Evolutionary conservation across 2,113 vertebrate genomes (phyloP).

Genomic region (Nothocercus julius): DNA sequence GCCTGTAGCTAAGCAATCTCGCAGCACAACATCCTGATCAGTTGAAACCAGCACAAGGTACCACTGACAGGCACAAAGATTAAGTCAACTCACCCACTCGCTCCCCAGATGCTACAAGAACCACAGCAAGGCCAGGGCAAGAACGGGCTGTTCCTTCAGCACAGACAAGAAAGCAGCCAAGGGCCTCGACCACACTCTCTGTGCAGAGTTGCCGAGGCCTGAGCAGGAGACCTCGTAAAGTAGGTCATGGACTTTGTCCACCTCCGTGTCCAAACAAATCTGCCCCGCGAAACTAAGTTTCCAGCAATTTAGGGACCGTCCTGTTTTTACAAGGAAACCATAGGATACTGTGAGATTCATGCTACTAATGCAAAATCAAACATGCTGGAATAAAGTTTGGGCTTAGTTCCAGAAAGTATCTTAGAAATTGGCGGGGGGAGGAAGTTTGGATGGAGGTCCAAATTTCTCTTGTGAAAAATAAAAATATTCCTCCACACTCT

Average conservation of each 20-base stretch:
- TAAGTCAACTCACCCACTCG: neutral
- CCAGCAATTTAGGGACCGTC: neutral
- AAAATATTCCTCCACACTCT: neutral
- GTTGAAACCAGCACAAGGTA: neutral
- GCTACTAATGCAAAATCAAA: neutral
- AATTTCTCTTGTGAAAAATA: neutral
- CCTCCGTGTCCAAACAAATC: neutral
- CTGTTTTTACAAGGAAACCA: neutral
- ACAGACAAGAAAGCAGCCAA: neutral
- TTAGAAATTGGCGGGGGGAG: neutral
- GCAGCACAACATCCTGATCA: neutral
- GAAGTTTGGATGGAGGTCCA: neutral
- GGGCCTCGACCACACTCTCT: neutral
- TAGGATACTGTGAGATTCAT: neutral
- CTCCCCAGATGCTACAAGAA: neutral
- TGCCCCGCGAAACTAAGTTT: neutral
- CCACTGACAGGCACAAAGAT: neutral
- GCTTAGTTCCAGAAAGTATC: too few species aligned
- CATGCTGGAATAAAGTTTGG: too few species aligned
- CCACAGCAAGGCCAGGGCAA: neutral
- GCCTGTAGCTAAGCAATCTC: neutral
- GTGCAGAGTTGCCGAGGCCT: neutral
- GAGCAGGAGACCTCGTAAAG: neutral
- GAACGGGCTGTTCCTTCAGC: neutral
- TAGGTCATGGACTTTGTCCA: neutral